Conservation (phyloP, 92 coral and sea anemone species). For the Palythoa grandis region DNA sequence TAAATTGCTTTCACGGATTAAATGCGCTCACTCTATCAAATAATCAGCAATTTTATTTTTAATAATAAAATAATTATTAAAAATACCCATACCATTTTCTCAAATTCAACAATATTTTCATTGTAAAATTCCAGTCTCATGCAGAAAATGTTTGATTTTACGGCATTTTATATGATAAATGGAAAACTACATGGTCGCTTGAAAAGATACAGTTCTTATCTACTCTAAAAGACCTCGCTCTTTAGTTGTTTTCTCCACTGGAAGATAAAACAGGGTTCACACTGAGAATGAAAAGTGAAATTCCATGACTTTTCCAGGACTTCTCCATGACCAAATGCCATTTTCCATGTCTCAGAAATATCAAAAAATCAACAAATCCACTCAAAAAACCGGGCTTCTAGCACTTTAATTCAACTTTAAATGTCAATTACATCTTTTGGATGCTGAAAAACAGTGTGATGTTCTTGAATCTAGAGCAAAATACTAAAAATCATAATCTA, state of each 20-base stretch:
- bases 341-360: background rate
- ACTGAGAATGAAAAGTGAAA: conserved; percentile 9
- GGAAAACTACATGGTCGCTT: conserved; percentile 22
- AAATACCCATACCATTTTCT: conserved; percentile 17
- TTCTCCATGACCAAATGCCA: background rate
- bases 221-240: conserved; percentile 12
- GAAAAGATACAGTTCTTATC: conserved; percentile 15
- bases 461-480: conserved; percentile 10
- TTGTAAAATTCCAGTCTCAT: conserved; percentile 12
- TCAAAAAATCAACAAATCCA: background rate
- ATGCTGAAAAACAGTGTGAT: conserved; percentile 18
- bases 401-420: conserved; percentile 10
- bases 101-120: conserved; percentile 18
- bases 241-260: conserved; percentile 22
- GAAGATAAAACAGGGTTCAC: conserved; percentile 5
- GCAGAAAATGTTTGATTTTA: conserved; percentile 19
- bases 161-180: conserved; percentile 5
- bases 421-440: conserved; percentile 7
- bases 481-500: conserved; percentile 53
- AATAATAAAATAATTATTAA: conserved; percentile 18
- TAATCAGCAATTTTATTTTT: conserved; percentile 22
- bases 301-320: conserved; percentile 11
- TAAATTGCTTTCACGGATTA: conserved; percentile 19
- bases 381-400: conserved; percentile 2
- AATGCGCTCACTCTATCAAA: conserved; percentile 17